Evolutionary conservation across 2,888 invertebrate species (phyloP), one percentile per base, ranked within the genome.

Genomic region (Ditula angustiorana): DNA sequence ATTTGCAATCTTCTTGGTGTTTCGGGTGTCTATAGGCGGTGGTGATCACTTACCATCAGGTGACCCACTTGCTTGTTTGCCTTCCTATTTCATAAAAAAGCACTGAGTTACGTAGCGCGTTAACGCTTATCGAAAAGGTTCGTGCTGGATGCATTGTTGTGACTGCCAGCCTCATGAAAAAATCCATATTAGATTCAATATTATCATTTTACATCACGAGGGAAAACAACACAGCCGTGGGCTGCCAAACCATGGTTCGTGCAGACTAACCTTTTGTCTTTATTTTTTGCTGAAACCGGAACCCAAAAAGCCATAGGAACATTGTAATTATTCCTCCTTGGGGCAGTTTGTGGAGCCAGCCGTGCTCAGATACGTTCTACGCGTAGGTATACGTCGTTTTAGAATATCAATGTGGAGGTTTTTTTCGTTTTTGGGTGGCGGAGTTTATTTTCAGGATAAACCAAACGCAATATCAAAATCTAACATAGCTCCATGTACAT

Each of bases 261-360:
- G 13, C 28, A 44, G 19, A 52, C 57, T 52, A 52, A 63, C 57
- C 13, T 63, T 56, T 49, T 63, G 19, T 58, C 19, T 57, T 55
- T 61, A 55, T 61, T 61, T 63, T 56, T 58, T 62, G 16, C 60
- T 69, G 77, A 69, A 77, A 80, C 70, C 62, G 70, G 60, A 80
- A 58, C 55, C 71, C 37, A 50, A 61, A 72, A 73, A 70, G 63
- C 58, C 53, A 47, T 70, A 71, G 68, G 67, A 72, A 69, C 77
- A 78, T 80, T 80, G 77, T 81, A 83, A 83, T 83, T 78, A 79
- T 74, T 61, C 67, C 73, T 74, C 82, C 82, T 78, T 67, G 67
- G 66, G 81, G 82, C 67, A 68, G 16, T 74, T 74, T 70, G 64
- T 62, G 59, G 66, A 69, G 67, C 61, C 68, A 74, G 58, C 62